phyloP scores from a whole-genome alignment of 2,888 invertebrate species.

The Clivina fossor region DNA sequence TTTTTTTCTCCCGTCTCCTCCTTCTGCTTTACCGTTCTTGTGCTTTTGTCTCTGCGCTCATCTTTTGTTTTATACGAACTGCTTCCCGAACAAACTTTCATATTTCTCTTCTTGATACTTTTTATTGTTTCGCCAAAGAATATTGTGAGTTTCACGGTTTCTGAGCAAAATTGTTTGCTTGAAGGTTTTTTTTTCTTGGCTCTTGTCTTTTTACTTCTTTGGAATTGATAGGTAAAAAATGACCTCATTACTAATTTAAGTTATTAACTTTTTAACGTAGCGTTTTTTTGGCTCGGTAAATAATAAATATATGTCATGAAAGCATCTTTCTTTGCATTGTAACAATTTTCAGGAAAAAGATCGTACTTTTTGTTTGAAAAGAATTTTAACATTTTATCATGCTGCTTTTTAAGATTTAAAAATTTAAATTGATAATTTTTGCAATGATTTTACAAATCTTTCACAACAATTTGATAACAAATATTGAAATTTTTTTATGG shows the following conservation, averaged over 20 bases:
- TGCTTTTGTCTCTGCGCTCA: constrained; percentile 3
- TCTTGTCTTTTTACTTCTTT: too few relatives aligned
- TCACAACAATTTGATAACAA: too few relatives aligned
- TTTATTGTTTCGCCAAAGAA: constrained; percentile 21
- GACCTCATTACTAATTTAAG: constrained; percentile 18
- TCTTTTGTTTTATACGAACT: constrained; percentile 22
- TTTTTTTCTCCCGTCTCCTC: constrained; percentile 7
- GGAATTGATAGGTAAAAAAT: constrained; percentile 13
- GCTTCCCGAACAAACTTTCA: constrained; percentile 22
- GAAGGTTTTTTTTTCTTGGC: too few relatives aligned
- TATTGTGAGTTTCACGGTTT: constrained; percentile 21
- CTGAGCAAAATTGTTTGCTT: constrained; percentile 22
- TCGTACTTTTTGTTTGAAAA: too few relatives aligned
- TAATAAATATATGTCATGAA: too few relatives aligned
- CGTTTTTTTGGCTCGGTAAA: too few relatives aligned
- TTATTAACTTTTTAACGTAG: constrained; percentile 14
- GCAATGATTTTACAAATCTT: too few relatives aligned
- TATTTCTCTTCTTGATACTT: constrained; percentile 26
- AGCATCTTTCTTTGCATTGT: too few relatives aligned
- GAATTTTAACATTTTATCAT: too few relatives aligned
- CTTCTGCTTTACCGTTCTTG: constrained; percentile 8
- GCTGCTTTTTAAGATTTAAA: too few relatives aligned
- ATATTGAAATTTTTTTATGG: too few relatives aligned
- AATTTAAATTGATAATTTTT: too few relatives aligned
- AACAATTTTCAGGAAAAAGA: background rate